Base-by-base conservation (phyloP, 2,888 invertebrate genomes). In the Papilio demoleus region DNA sequence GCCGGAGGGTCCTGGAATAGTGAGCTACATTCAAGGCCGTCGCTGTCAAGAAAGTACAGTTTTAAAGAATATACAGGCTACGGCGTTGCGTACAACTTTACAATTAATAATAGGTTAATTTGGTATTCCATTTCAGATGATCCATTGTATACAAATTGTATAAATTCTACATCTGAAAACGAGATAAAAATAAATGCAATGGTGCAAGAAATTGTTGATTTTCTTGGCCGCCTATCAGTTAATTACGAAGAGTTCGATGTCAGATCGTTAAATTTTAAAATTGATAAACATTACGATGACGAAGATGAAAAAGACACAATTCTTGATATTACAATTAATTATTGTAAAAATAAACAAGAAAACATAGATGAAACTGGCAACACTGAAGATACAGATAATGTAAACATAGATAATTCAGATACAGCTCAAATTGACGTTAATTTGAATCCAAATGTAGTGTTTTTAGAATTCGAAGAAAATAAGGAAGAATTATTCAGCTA, bases 251-350 rank as follows among this genome's bases (percentile, higher is more conserved):
- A 58, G 0, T 65, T 65, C 19, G 56, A 56, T 31, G 4, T 65
- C 1, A 31, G 42, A 14, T 34, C 56, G 0, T 9, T 65, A 19
- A 65, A 40, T 0, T 12, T 65, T 3, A 45, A 45, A 11, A 65
- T 65, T 1, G 58, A 65, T 5, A 65, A 31, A 12, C 65, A 65
- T 19, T 56, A 17, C 8, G 53, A 65, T 4, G 9, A 42, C 0
- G 58, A 65, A 22, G 65, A 58, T 8, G 34, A 45, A 4, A 58
- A 58, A 42, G 58, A 65, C 11, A 65, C 58, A 0, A 9, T 58
- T 6, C n/a, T 65, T 3, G 42, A 58, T 1, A 14, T 65, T 4
- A 22, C 27, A 1, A 34, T 65, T 0, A 58, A 58, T 17, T 42
- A 65, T n/a, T 65, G 65, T 19, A 31, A 27, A 4, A 9, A 40